Percentiles rank a stretch among this genome's conserved stretches.
These are phyloP conservation scores for Epistrophe grossulariae DNA, from an alignment of 2,888 invertebrate genomes.

Conservation along the genomic window DNA sequence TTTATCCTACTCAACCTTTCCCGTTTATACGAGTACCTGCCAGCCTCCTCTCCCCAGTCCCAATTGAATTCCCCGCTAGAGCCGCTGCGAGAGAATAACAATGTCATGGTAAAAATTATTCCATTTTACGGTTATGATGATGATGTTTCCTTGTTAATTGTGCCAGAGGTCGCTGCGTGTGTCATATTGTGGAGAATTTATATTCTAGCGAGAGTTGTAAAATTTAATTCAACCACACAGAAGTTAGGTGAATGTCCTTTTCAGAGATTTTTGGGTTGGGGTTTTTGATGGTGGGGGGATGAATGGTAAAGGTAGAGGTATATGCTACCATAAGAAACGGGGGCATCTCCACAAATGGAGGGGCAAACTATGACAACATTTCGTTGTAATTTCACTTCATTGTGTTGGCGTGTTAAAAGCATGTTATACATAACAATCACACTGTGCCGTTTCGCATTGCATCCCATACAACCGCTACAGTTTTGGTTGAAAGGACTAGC, in stretches of 20 bases:
- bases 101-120: conserved; percentile 73
- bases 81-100: conserved; percentile 45
- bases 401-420: conserved; percentile 75
- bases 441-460: conserved; percentile 56
- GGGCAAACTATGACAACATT: conserved; percentile 68
- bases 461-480: conserved; percentile 34
- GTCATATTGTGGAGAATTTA: conserved; percentile 74
- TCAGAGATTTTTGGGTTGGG: conserved; percentile 12
- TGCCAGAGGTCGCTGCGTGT: conserved; percentile 75
- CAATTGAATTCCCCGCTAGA: conserved; percentile 7
- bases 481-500: conserved; percentile 26
- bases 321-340: conserved; percentile 31
- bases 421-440: conserved; percentile 75
- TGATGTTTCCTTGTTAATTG: conserved; percentile 76
- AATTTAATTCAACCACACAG: conserved; percentile 75
- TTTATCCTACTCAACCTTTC: conserved; percentile 41
- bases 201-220: conserved; percentile 74
- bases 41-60: neutral
- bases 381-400: conserved; percentile 72
- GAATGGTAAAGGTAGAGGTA: neutral
- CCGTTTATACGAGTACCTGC: too few relatives aligned
- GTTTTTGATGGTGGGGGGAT: neutral
- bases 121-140: conserved; percentile 75
- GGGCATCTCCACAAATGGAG: conserved; percentile 57
- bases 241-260: conserved; percentile 72